A percentile compares a stretch with the other conserved stretches of the same genome.
Conservation (phyloP, 2,888 invertebrate species). For the Apeira syringaria region DNA sequence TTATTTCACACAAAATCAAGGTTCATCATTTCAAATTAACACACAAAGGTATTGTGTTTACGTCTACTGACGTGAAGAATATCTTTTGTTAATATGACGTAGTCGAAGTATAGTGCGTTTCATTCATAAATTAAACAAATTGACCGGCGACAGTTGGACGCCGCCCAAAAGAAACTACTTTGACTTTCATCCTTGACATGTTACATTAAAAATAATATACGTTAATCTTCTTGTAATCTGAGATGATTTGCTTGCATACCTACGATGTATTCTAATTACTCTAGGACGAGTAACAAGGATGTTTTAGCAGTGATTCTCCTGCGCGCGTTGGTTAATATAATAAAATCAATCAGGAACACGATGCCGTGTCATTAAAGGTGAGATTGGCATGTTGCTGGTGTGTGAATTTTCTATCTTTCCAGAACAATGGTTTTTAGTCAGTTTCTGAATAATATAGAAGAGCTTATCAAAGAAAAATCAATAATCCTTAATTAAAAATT, state of each 20-base stretch:
- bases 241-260: conserved; percentile 3
- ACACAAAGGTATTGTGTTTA: conserved; percentile 14
- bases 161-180: conserved; percentile 53
- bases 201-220: conserved; percentile 34
- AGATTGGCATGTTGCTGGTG: no score
- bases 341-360: no score
- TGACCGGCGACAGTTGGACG: conserved; percentile 48
- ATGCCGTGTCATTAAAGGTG: no score
- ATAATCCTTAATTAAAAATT: no score
- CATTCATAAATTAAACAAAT: conserved; percentile 58
- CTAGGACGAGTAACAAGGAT: no score
- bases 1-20: conserved; percentile 1
- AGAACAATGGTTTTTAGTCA: no score
- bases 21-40: conserved; percentile 4
- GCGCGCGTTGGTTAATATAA: no score
- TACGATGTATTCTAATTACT: no score
- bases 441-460: no score
- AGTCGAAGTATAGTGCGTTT: conserved; percentile 37
- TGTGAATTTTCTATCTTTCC: no score
- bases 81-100: conserved; percentile 14
- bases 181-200: conserved; percentile 59
- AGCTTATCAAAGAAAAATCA: no score
- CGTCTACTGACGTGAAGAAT: conserved; percentile 23
- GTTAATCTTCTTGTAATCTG: conserved; percentile 19
- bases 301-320: no score